These are phyloP conservation scores for Conistra vaccinii DNA, from an alignment of 2,888 invertebrate species.

Conservation along the genomic window DNA sequence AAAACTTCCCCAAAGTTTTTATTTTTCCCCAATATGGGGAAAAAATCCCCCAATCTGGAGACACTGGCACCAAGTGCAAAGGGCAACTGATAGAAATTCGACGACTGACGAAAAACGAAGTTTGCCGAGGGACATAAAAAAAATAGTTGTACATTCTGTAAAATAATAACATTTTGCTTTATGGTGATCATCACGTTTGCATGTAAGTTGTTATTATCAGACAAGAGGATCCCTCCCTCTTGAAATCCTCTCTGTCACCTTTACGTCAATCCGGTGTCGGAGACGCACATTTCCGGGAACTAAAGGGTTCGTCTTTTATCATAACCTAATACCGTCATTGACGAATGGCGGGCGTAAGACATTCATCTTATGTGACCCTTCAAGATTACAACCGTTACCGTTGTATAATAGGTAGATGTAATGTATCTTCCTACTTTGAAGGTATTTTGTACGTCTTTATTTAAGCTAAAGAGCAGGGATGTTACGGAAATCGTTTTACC, in stretches of 20 bases:
- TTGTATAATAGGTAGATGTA: conserved; percentile 3
- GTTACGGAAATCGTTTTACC: too few species aligned
- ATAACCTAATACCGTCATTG: conserved; percentile 32
- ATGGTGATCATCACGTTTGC: neutral
- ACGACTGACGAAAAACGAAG: too few species aligned
- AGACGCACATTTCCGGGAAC: conserved; percentile 33
- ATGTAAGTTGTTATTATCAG: neutral
- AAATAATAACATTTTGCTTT: neutral
- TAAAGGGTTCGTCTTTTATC: conserved; percentile 17
- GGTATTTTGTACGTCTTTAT: neutral
- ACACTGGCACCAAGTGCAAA: too few species aligned
- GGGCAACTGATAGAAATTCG: too few species aligned
- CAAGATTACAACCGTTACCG: conserved; percentile 6
- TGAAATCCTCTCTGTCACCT: neutral
- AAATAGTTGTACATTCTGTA: too few species aligned
- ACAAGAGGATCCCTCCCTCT: neutral
- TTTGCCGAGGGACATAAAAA: too few species aligned
- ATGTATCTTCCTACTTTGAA: conserved; percentile 5
- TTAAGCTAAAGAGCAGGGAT: too few species aligned
- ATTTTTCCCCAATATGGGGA: too few species aligned
- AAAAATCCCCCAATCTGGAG: too few species aligned
- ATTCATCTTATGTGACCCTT: conserved; percentile 36
- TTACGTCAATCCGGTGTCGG: neutral
- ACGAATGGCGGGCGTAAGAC: conserved; percentile 26
- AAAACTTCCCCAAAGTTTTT: too few species aligned